Evolutionary conservation across 2,113 vertebrate species (phyloP), one percentile per base, ranked within the genome.

Genomic region (Thymallus thymallus): DNA sequence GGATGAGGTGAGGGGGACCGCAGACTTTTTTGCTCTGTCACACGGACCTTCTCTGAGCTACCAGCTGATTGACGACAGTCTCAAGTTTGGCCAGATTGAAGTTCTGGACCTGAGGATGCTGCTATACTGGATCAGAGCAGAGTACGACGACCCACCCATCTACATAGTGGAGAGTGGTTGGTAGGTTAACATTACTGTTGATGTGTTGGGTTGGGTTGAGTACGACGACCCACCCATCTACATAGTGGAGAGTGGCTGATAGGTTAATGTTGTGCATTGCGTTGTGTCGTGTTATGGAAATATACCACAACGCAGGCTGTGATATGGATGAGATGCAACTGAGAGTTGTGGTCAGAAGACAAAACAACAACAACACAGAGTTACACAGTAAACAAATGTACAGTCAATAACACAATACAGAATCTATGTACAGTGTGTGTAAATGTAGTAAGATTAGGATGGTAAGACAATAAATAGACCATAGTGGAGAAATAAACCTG

Each of bases 101-200:
- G 95, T 95, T 10, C 91, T 97, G 83, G 95, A 94, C 87, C 88
- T 99, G 80, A 93, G 98, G 78, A 96, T 94, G 86, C 91, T 99
- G 58, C 95, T 99, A 13, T 97, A 95, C 89, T 99, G 97, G 97
- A 92, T 99, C 84, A 92, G 84, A 62, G 90, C 83, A 0, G 96
- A 99, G 89, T 99, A 98, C 77, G 92, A 98, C 90, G 92, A 89
- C 41, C 96, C 97, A 0, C 89, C 89, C 23, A 94, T 99, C 87
- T 96, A 98, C 76, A 95, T 99, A 85, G 96, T 97, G 86, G 96
- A 99, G 87, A 98, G 95, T n/a, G 94, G 97, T n/a, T 99, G 98
- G 98, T 91, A 68, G 26, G 88, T 16, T 45, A n/a, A 16, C 16
- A 20, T 9, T 55, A 18, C 45, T 55, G 51, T 55, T 13, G 10